Conservation (phyloP, 2,888 invertebrate genomes). For the Bursaphelenchus okinawaensis region DNA sequence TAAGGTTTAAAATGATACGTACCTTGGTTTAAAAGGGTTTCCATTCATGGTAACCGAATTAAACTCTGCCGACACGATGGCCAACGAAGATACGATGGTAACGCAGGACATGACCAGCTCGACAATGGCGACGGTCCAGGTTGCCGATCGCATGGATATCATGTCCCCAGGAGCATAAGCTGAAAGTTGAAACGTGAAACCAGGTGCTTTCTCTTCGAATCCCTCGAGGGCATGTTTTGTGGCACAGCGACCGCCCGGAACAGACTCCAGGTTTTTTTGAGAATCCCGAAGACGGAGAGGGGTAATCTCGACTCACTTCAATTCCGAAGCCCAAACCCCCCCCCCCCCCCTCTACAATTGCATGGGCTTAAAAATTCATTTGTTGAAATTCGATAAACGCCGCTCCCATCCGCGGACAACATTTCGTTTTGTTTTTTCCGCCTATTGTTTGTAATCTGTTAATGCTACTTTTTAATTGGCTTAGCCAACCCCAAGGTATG, state of each 20-base stretch:
- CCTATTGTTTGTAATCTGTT: not conserved
- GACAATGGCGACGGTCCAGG: slow-evolving; percentile 46
- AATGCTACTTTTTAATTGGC: not conserved
- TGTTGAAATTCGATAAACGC: not conserved
- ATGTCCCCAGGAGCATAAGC: slow-evolving; percentile 19
- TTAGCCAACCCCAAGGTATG: no score
- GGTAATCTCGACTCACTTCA: no score
- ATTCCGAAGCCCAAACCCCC: not conserved
- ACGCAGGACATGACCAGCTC: slow-evolving; percentile 48
- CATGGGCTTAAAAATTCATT: not conserved
- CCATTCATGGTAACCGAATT: slow-evolving; percentile 33
- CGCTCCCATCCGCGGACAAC: not conserved
- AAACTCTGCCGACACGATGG: slow-evolving; percentile 41
- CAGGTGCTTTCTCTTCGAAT: not conserved
- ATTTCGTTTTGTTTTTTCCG: not conserved
- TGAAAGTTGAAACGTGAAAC: not conserved
- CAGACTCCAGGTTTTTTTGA: not conserved
- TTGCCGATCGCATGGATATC: slow-evolving; percentile 44
- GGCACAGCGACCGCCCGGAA: no score
- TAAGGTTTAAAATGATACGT: not conserved
- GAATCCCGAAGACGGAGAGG: not conserved
- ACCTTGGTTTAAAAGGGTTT: slow-evolving; percentile 40
- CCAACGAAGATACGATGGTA: slow-evolving; percentile 41
- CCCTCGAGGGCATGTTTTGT: no score
- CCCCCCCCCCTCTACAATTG: not conserved